Base-by-base conservation (phyloP, 2,113 vertebrate genomes). In the Psilopsiagon aymara region DNA sequence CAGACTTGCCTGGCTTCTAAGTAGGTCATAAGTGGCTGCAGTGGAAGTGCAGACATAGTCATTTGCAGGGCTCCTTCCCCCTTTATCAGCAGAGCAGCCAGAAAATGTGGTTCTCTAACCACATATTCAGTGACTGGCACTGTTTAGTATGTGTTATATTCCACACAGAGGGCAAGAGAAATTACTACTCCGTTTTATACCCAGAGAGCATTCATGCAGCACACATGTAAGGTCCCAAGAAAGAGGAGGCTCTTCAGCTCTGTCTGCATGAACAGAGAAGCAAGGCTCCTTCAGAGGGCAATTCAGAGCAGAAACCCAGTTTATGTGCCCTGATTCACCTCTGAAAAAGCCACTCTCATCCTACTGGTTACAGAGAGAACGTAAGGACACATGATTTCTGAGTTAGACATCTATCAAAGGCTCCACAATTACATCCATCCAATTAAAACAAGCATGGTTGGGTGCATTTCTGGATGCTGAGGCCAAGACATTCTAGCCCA, bases 371-470 rank as follows among this genome's bases (percentile, higher is more conserved):
- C 16, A 70, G 29, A 7, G 44, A 18, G 39, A 88, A 47, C 29
- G 19, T 51, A 63, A 78, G 82, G 82, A 68, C 29, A 67, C 49
- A 14, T 4, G 33, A 37, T 59, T 94, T 59, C 49, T 25, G 39
- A 71, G 73, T 75, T 47, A 82, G 80, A 51, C 55, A 59, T 70
- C 25, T 78, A 33, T 77, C 91, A 84, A 84, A 81, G 51, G 44
- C 53, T 78, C 46, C 35, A 77, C 43, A 94, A 73, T 71, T 86
- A 78, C 63, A 82, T 68, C 47, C 33, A 33, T 18, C 80, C 88
- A 88, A 49, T 90, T 90, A 92, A 91, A 95, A 86, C 55, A 88
- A 81, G 41, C 71, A 83, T 17, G 64, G 64, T 51, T 88, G 91
- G 86, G 68, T 86, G 68, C 71, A 74, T 62, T 90, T 52, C 69